Evolutionary conservation across 2,888 invertebrate species (phyloP).

Genomic region (Lomographa bimaculata): DNA sequence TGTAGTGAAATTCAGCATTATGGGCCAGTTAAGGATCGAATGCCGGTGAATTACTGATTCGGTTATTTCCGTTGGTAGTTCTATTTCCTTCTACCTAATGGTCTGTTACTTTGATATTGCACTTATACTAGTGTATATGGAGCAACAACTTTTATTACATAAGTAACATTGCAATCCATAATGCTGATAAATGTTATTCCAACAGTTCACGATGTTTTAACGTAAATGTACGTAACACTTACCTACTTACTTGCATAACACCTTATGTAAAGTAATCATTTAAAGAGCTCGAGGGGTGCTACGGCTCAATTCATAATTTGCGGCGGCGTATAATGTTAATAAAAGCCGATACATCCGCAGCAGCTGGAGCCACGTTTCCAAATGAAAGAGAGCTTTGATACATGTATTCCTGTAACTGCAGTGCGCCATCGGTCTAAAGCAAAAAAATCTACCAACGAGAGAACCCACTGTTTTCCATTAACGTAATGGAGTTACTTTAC

Average conservation of each 20-base stretch:
- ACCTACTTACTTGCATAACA: too few species aligned
- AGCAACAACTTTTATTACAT: background rate
- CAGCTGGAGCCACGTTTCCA: conserved; percentile 53
- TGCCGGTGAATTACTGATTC: conserved; percentile 14
- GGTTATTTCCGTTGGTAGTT: conserved; percentile 19
- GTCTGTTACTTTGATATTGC: conserved; percentile 5
- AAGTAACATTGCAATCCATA: too few species aligned
- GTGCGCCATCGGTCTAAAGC: conserved; percentile 66
- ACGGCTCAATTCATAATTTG: conserved; percentile 55
- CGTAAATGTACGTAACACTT: too few species aligned
- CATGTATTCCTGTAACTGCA: conserved; percentile 75
- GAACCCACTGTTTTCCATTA: conserved; percentile 77
- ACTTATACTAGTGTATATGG: background rate
- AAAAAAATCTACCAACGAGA: conserved; percentile 61
- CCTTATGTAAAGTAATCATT: conserved; percentile 40
- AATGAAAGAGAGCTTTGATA: conserved; percentile 75
- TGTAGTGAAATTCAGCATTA: conserved; percentile 23
- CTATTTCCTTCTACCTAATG: conserved; percentile 2
- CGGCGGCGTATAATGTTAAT: conserved; percentile 59
- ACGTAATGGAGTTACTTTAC: conserved; percentile 72
- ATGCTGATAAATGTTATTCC: too few species aligned
- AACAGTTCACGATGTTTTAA: too few species aligned
- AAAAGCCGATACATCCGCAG: conserved; percentile 63
- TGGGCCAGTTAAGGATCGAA: conserved; percentile 15
- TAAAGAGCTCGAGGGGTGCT: conserved; percentile 37